Percentiles rank a stretch among this genome's conserved stretches.
Conservation (phyloP, 1,140 invertebrate genomes). For the Tetragonula clypearis region DNA sequence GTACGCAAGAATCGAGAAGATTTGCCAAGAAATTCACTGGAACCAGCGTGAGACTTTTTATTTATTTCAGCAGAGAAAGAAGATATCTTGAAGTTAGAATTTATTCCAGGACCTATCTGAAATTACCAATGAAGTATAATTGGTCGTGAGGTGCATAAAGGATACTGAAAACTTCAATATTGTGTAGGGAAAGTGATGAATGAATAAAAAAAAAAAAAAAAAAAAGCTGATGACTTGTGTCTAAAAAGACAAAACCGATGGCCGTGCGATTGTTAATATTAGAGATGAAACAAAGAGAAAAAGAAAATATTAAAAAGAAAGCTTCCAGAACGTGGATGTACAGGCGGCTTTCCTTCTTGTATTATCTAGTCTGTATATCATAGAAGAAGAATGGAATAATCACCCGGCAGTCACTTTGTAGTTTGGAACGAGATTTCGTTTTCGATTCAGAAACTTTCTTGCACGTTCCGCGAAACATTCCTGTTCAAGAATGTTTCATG, state of each 20-base stretch:
- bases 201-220: background rate
- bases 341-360: constrained; percentile 40
- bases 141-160: too few relatives aligned
- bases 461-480: constrained; percentile 12
- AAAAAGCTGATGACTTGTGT: background rate
- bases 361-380: constrained; percentile 53
- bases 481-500: background rate
- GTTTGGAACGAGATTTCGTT: background rate
- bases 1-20: too few relatives aligned
- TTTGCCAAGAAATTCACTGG: too few relatives aligned
- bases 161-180: too few relatives aligned
- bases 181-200: too few relatives aligned
- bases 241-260: background rate
- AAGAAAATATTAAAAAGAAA: background rate
- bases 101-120: too few relatives aligned
- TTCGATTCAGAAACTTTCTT: background rate
- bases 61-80: too few relatives aligned
- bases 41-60: too few relatives aligned
- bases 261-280: background rate
- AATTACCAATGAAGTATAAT: too few relatives aligned
- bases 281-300: background rate
- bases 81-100: too few relatives aligned
- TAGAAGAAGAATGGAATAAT: constrained; percentile 28
- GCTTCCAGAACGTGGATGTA: constrained; percentile 1
- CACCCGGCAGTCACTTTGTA: constrained; percentile 1